Evolutionary conservation across 2,797 vertebrate genomes (phyloP), one percentile per base, ranked within the genome.

Genomic region (Sebastes flavidus): DNA sequence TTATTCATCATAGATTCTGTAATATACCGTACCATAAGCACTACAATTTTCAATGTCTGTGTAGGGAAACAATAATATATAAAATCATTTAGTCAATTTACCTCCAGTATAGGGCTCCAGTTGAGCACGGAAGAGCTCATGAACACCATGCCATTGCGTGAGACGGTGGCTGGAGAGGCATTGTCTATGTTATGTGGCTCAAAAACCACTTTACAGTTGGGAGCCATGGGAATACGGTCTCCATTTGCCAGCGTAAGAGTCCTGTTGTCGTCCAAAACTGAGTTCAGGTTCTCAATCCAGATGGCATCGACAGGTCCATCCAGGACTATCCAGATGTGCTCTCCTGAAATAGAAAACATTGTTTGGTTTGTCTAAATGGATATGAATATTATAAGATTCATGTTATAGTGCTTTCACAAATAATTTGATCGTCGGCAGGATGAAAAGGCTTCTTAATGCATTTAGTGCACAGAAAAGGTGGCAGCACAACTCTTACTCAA

Each of bases 211-310:
- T 99, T 99, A 90, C 99, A 99, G 84, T 97, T 98, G 70, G 98
- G 97, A 1, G 97, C 97, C 99, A 99, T 99, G 29, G 98, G 97
- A 88, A 99, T 99, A 14, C 98, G 97, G 87, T 99, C 98, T 1
- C 98, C 98, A 2, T 99, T 99, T 30, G 98, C 98, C 65, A 99
- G 91, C 0, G 99, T 99, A 7, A 99, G 95, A 6, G 98, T 99
- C 94, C 94, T 97, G 90, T 99, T 99, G 91, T 99, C 99, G 69
- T 99, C 98, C 91, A 99, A 93, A 77, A 99, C 98, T 0, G 98
- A 99, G 94, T 99, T 99, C 25, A 99, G 95, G 83, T 99, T 99
- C 93, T 99, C 98, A 83, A 99, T 99, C 98, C 98, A 99, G 91
- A 99, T 98, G 58, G 98, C 98, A 81, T 99, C 98, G 4, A 99